Percentiles rank a stretch among this genome's conserved stretches.
phyloP scores from a whole-genome alignment of 2,797 vertebrate genomes.

The Lerista edwardsae region DNA sequence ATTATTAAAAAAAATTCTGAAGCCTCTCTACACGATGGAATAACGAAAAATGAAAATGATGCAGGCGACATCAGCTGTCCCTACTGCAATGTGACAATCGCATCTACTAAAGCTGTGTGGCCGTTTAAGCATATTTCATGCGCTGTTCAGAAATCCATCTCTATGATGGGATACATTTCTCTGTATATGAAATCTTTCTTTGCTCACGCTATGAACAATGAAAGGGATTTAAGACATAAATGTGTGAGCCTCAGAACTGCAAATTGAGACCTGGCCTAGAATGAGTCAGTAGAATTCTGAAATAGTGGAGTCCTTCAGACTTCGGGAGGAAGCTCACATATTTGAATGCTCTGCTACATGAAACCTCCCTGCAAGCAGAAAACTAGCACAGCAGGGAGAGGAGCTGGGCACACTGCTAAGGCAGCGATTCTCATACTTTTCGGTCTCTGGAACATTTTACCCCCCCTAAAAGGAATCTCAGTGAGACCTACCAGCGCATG shows the following conservation, averaged over 20 bases:
- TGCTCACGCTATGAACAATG: not conserved
- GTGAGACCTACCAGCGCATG: no score
- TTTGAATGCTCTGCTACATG: no score
- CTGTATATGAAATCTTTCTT: conserved; percentile 3
- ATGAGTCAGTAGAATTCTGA: not conserved
- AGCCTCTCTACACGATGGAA: not conserved
- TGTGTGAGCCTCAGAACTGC: not conserved
- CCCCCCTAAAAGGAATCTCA: no score
- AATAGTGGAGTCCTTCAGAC: not conserved
- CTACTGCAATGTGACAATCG: rapidly evolving
- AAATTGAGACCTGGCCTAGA: not conserved
- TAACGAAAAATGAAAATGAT: conserved; percentile 5
- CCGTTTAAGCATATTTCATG: not conserved
- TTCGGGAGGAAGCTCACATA: no score
- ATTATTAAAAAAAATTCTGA: not conserved
- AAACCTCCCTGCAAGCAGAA: no score
- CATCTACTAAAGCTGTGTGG: conserved; percentile 10
- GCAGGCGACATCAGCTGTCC: conserved; percentile 10
- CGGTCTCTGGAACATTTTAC: no score
- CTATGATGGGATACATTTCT: conserved; percentile 2
- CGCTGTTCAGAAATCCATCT: not conserved
- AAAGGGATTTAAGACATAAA: not conserved
- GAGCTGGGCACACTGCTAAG: no score
- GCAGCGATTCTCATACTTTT: no score
- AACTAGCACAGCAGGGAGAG: no score